Conservation (phyloP, 2,113 vertebrate genomes). For the Candoia aspera region DNA sequence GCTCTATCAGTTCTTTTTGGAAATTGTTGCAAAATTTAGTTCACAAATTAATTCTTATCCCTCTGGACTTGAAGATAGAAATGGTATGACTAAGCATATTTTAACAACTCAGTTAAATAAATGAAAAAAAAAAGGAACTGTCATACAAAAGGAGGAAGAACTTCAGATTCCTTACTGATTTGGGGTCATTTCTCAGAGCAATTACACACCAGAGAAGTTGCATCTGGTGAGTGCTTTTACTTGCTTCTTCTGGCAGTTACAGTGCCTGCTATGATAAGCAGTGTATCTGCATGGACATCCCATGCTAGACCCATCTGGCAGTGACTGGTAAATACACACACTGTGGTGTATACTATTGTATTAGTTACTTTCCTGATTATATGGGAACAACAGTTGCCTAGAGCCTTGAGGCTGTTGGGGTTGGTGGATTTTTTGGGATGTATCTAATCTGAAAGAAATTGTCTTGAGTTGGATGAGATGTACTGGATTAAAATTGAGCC, state of each 20-base stretch:
- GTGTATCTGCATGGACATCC: not conserved
- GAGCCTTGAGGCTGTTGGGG: not conserved
- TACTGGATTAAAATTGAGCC: not conserved
- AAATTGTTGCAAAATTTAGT: not conserved
- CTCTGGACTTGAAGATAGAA: constrained; percentile 4
- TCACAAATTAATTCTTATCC: constrained; percentile 17
- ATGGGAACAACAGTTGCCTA: not conserved
- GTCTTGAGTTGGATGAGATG: not conserved
- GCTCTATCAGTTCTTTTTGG: not conserved
- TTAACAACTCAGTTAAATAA: not conserved
- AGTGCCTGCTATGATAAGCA: not conserved
- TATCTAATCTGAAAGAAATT: not conserved
- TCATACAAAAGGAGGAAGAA: not conserved
- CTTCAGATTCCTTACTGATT: not conserved
- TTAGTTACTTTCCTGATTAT: not conserved
- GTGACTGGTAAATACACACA: not conserved
- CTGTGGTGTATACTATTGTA: not conserved
- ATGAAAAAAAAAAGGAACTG: not conserved
- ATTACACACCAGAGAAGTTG: not conserved
- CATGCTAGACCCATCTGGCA: not conserved
- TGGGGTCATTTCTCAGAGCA: not conserved
- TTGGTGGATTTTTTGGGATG: not conserved
- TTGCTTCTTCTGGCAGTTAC: not conserved
- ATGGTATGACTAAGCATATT: not conserved
- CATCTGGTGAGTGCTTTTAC: not conserved